Base-by-base conservation (phyloP, 2,797 vertebrate genomes). In the Tapirus indicus region DNA sequence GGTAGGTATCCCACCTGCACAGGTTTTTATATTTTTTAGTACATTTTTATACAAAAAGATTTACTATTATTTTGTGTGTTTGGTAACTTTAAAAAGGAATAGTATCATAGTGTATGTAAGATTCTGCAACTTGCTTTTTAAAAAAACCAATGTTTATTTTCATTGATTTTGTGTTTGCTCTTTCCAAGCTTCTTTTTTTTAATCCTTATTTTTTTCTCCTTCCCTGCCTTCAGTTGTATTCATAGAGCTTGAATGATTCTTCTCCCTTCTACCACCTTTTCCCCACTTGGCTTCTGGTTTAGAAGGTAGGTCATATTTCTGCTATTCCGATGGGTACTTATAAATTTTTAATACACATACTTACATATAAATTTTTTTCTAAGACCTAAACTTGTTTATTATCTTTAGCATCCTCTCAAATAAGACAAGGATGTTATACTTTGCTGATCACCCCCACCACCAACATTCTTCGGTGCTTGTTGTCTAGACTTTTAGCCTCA, bases 31-130 rank as follows among this genome's bases (percentile, higher is more conserved):
- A 41, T 52, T 86, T 80, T 80, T 62, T 54, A 64, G 44, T 47
- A 82, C 14, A 82, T 41, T 75, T 88, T 44, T 66, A 88, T 64
- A 69, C 7, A 82, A 64, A 96, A 83, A 38, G 11, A 84, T 47
- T 41, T 47, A 56, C 13, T 41, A 35, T 85, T 66, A 58, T 71
- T 88, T 87, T 91, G 2, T 85, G 71, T 88, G 7, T 60, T 80
- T 91, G 41, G 41, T 71, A 85, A 96, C 6, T 93, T 79, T 91
- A 69, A 84, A 79, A 14, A 49, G 74, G 74, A 88, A 56, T 32
- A 2, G 7, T 27, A 13, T 52, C 20, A 60, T 18, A 66, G 1
- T 49, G 4, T 23, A 72, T 44, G 0, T n/a, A 60, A 84, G n/a
- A 79, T 79, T 91, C 52, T 88, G 32, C 18, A 75, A 38, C 29